phyloP scores from a whole-genome alignment of 2,888 invertebrate species.

The Eulithis prunata region DNA sequence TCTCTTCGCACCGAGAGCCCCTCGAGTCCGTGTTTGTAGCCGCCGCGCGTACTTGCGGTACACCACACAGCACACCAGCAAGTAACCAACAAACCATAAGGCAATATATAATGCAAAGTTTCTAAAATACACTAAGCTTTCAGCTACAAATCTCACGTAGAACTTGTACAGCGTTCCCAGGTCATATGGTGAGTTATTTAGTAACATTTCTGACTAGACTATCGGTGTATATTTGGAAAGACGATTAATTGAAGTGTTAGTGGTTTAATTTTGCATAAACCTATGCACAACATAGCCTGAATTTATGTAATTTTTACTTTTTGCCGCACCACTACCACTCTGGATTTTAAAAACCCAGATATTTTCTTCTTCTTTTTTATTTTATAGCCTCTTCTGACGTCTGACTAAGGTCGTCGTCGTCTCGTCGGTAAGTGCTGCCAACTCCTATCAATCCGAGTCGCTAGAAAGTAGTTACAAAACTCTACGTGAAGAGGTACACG shows the following conservation, averaged over 20 bases:
- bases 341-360: too few relatives aligned
- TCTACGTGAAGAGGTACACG: too few relatives aligned
- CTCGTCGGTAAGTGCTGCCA: too few relatives aligned
- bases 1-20: conserved; percentile 81
- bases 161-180: conserved; percentile 58
- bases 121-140: conserved; percentile 67
- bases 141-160: conserved; percentile 68
- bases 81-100: conserved; percentile 82
- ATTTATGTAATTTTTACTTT: neutral
- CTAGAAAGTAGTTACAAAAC: too few relatives aligned
- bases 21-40: conserved; percentile 75
- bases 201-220: conserved; percentile 74
- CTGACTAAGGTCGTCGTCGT: too few relatives aligned
- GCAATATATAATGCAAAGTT: conserved; percentile 77
- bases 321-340: neutral
- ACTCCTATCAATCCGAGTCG: too few relatives aligned
- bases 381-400: too few relatives aligned
- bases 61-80: conserved; percentile 77
- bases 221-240: conserved; percentile 36
- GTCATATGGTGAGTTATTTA: conserved; percentile 52
- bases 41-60: conserved; percentile 81
- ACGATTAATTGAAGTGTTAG: conserved; percentile 28
- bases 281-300: neutral
- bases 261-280: neutral
- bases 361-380: too few relatives aligned